Evolutionary conservation across 2,113 vertebrate species (phyloP), one percentile per base, ranked within the genome.

Genomic region (Hippolais icterina): DNA sequence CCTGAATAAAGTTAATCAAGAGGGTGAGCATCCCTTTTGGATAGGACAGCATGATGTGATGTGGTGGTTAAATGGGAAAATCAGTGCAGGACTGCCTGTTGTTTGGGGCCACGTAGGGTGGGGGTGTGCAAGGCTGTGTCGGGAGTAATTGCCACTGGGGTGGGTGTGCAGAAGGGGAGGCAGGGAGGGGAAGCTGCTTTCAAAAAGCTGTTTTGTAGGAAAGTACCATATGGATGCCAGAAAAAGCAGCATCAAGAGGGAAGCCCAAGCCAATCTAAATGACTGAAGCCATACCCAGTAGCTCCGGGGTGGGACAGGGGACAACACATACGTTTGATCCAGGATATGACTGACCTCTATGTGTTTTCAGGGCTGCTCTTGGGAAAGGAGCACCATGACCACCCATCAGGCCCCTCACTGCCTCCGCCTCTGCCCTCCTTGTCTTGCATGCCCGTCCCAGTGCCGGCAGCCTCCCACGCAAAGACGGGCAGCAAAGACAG

Each of bases 401-500:
- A 88, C 10, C 37, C 94, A 0, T 82, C 95, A 1, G 74, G 87
- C 41, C 82, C 97, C 9, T 31, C 86, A 2, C 74, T 97, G 74
- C 96, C 97, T 37, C 97, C 87, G 23, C 96, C 94, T 0, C 66
- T 95, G n/a, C 92, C 97, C 3, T 93, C 69, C 27, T 94, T 97
- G 90, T 84, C 94, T 3, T 96, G 97, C 7, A 28, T 93, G 15
- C 52, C 96, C 0, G 1, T 97, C 20, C 20, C 96, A 0, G 44
- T 47, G 3, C 91, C 96, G 0, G 76, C 94, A 5, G 97, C 98
- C 12, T 96, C 97, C 63, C 98, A 99, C 0, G 56, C 74, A 0
- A 99, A 98, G 96, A 98, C 97, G 0, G 98, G 98, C 92, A 99
- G 98, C 97, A 99, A 97, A 77, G 98, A 99, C 97, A 98, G 97